Evolutionary conservation across 2,113 vertebrate species (phyloP).

Genomic region (Platichthys flesus): DNA sequence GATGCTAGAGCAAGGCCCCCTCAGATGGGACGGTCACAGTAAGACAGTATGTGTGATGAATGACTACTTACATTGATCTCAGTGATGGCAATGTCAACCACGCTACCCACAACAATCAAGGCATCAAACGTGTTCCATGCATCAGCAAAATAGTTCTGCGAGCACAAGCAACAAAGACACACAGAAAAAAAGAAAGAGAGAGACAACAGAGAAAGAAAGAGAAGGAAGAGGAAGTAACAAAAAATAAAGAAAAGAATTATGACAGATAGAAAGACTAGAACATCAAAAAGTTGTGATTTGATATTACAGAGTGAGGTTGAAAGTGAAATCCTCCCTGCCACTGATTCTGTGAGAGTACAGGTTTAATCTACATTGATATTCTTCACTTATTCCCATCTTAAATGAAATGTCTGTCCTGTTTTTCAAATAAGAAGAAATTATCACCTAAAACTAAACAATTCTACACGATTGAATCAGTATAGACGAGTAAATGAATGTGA

Average conservation of each 20-base stretch:
- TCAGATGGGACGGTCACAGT: neutral
- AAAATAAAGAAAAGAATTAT: conserved; percentile 32
- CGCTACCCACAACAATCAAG: conserved; percentile 99
- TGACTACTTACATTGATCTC: conserved; percentile 99
- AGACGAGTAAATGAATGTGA: neutral
- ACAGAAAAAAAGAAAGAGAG: conserved; percentile 75
- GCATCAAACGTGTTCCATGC: conserved; percentile 99
- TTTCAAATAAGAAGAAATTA: conserved; percentile 6
- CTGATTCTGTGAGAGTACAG: conserved; percentile 12
- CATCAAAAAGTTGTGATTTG: conserved; percentile 42
- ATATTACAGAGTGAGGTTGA: conserved; percentile 38
- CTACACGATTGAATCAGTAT: neutral
- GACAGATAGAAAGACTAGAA: conserved; percentile 55
- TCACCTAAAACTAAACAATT: conserved; percentile 9
- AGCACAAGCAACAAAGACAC: conserved; percentile 78
- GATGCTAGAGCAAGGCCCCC: conserved; percentile 50
- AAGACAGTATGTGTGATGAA: conserved; percentile 37
- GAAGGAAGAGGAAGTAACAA: conserved; percentile 48
- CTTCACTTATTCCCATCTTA: neutral
- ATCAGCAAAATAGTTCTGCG: conserved; percentile 99
- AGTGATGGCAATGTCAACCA: conserved; percentile 99
- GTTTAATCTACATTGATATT: neutral
- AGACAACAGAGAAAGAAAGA: conserved; percentile 54
- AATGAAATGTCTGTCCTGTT: neutral
- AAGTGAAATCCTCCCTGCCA: conserved; percentile 27